Conservation (phyloP, 2,797 vertebrate genomes). For the Nannoperca obscura region DNA sequence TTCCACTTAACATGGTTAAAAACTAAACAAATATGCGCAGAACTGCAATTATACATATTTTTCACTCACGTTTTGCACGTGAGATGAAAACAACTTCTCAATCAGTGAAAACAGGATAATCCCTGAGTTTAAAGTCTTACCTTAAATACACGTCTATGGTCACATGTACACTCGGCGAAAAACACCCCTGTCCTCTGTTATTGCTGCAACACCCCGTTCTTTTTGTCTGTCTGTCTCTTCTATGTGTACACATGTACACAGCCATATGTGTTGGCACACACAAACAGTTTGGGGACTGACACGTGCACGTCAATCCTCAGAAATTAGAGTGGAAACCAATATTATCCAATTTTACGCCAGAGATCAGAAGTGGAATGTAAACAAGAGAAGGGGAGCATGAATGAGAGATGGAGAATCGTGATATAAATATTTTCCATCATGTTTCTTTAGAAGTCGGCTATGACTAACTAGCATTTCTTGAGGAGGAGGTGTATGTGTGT, state of each 20-base stretch:
- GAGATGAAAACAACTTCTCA: conserved; percentile 54
- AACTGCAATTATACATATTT: neutral
- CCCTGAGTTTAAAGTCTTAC: conserved; percentile 72
- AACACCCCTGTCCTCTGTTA: conserved; percentile 43
- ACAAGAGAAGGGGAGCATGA: conserved; percentile 35
- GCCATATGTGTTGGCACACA: conserved; percentile 16
- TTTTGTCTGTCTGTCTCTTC: conserved; percentile 1
- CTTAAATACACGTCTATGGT: conserved; percentile 58
- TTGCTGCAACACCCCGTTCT: conserved; percentile 33
- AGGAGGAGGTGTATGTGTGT: conserved; percentile 5
- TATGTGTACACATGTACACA: conserved; percentile 3
- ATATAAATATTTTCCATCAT: conserved; percentile 50
- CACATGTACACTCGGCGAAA: conserved; percentile 65
- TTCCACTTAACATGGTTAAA: neutral
- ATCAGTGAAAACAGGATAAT: conserved; percentile 71
- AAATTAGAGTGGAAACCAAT: conserved; percentile 38
- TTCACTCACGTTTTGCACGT: conserved; percentile 54
- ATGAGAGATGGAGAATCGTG: conserved; percentile 33
- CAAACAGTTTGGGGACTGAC: neutral
- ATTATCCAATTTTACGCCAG: conserved; percentile 22
- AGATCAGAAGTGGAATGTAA: conserved; percentile 62
- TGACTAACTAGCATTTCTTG: conserved; percentile 60
- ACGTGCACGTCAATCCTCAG: conserved; percentile 30
- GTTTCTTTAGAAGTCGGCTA: conserved; percentile 26
- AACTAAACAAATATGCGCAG: neutral